These are phyloP conservation scores for Hypotaenidia philippensis DNA, from an alignment of 2,797 vertebrate species.

Conservation along the genomic window DNA sequence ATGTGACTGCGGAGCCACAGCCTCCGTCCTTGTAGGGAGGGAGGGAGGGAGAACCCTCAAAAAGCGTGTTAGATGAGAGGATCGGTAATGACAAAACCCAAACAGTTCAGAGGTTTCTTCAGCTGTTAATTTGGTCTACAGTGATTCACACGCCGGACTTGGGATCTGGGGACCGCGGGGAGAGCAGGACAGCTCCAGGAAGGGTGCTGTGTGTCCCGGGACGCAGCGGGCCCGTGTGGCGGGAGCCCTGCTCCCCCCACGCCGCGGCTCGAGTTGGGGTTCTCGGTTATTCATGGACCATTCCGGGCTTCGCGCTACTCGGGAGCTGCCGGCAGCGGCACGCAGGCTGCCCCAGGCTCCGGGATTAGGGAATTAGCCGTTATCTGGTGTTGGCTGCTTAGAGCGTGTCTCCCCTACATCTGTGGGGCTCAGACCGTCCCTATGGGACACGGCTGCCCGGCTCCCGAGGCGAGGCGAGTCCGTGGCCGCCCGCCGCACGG, in stretches of 20 bases:
- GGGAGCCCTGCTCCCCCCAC: neutral
- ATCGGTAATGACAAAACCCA: no score
- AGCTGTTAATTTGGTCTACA: neutral
- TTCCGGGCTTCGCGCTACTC: neutral
- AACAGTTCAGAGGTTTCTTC: neutral
- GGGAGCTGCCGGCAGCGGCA: neutral
- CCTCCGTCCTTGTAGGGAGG: neutral
- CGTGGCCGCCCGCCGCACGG: neutral
- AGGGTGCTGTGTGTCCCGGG: fast-evolving
- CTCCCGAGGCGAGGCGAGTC: neutral
- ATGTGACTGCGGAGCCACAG: fast-evolving
- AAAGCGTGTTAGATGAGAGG: neutral
- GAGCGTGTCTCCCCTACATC: neutral
- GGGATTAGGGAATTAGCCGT: neutral
- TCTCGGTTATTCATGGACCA: fast-evolving
- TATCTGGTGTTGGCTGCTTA: neutral
- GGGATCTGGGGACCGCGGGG: neutral
- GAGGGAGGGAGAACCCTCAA: neutral
- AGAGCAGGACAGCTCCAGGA: neutral
- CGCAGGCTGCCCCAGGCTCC: neutral
- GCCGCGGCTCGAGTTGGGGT: neutral
- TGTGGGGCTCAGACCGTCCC: neutral
- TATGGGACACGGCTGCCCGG: fast-evolving
- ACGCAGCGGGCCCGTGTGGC: no score
- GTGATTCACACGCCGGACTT: neutral